Conservation (phyloP, 2,113 vertebrate species). For the Dascyllus trimaculatus region DNA sequence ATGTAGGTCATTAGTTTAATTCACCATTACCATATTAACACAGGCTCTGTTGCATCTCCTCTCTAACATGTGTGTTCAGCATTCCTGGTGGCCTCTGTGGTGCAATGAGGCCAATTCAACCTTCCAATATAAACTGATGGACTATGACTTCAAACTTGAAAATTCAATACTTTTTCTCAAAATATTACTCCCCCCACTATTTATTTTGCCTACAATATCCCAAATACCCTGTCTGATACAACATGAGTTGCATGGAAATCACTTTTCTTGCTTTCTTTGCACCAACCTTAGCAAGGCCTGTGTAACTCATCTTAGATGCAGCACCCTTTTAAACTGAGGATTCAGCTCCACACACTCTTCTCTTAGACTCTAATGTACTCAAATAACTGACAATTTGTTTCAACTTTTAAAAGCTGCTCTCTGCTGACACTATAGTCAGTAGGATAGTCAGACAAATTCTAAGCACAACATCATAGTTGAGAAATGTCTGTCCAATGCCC, state of each 20-base stretch:
- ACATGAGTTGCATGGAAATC: neutral
- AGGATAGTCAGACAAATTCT: neutral
- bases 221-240: neutral
- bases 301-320: constrained; percentile 2
- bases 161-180: too few species aligned
- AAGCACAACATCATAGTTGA: neutral
- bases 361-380: neutral
- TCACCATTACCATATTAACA: too few species aligned
- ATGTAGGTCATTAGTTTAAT: too few species aligned
- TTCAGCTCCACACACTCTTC: constrained; percentile 8
- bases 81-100: too few species aligned
- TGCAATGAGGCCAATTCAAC: too few species aligned
- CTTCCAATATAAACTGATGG: too few species aligned
- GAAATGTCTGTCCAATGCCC: neutral
- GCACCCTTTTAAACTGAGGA: constrained; percentile 9
- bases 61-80: too few species aligned
- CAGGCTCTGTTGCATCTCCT: too few species aligned
- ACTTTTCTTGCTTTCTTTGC: constrained; percentile 26
- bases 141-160: too few species aligned
- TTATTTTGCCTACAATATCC: too few species aligned
- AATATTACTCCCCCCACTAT: too few species aligned
- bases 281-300: constrained; percentile 15
- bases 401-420: constrained; percentile 19
- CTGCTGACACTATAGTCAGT: neutral
- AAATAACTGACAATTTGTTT: constrained; percentile 6